Evolutionary conservation across 2,888 invertebrate genomes (phyloP).

Genomic region (Hetaerina titia): DNA sequence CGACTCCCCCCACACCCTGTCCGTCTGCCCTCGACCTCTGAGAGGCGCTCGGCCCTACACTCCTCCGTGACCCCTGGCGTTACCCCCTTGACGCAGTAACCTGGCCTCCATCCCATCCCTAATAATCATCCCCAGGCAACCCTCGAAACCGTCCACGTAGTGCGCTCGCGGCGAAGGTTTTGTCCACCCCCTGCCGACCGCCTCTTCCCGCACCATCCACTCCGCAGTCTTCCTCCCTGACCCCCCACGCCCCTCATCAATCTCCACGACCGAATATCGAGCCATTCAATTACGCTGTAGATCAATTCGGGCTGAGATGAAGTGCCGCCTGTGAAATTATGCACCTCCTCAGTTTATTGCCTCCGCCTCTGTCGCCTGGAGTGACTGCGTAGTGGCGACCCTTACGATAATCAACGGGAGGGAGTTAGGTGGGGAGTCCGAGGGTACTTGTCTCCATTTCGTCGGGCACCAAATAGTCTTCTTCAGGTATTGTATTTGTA

Average conservation of each 20-base stretch:
- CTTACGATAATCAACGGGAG: background rate
- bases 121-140: background rate
- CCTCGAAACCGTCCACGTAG: background rate
- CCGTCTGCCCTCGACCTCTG: too few species aligned
- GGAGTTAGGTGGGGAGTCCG: background rate
- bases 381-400: background rate
- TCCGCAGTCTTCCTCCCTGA: background rate
- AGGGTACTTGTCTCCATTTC: too few species aligned
- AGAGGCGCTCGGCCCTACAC: background rate
- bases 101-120: background rate
- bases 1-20: too few species aligned
- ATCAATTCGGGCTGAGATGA: slow-evolving; percentile 41
- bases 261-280: background rate
- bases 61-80: background rate
- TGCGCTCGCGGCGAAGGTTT: background rate
- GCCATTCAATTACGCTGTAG: slow-evolving; percentile 63
- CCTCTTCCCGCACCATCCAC: background rate
- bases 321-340: slow-evolving; percentile 7
- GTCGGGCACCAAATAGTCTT: too few species aligned
- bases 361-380: slow-evolving; percentile 1
- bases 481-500: too few species aligned
- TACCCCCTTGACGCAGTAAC: background rate
- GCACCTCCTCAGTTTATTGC: slow-evolving; percentile 42
- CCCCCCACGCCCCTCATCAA: background rate
- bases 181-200: background rate